phyloP scores from a whole-genome alignment of 1,140 invertebrate genomes.

The Aphaenogaster floridana region DNA sequence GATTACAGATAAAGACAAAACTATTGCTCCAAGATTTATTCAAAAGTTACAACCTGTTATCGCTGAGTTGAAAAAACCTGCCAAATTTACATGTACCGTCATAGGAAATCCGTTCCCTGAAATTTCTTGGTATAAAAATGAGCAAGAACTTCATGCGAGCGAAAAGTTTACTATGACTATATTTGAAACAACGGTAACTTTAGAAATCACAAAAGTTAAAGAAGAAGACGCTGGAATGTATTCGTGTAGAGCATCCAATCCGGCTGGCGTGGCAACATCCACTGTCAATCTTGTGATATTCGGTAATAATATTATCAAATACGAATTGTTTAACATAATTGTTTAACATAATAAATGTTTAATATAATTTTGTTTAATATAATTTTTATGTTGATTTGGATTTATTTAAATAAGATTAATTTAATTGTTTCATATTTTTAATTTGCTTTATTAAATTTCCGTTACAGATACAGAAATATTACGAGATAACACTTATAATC shows the following conservation, averaged over 20 bases:
- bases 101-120: slow-evolving; percentile 90
- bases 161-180: slow-evolving; percentile 89
- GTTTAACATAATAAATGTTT: neutral
- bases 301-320: slow-evolving; percentile 85
- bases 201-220: slow-evolving; percentile 90
- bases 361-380: slow-evolving; percentile 12
- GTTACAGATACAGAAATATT: neutral
- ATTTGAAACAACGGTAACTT: slow-evolving; percentile 88
- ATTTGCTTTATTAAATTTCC: neutral
- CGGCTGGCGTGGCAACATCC: slow-evolving; percentile 92
- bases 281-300: slow-evolving; percentile 91
- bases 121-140: slow-evolving; percentile 93
- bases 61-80: slow-evolving; percentile 88
- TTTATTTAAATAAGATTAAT: slow-evolving; percentile 39
- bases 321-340: slow-evolving; percentile 36
- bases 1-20: slow-evolving; percentile 85
- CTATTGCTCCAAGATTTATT: slow-evolving; percentile 90
- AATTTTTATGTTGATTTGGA: slow-evolving; percentile 38
- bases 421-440: slow-evolving; percentile 16
- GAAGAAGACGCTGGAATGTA: slow-evolving; percentile 93
- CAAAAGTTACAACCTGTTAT: slow-evolving; percentile 91
- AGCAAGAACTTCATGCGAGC: slow-evolving; percentile 89
- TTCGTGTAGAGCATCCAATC: slow-evolving; percentile 92
- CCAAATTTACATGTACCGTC: slow-evolving; percentile 90
- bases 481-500: neutral